Evolutionary conservation across 2,888 invertebrate genomes (phyloP), one percentile per base, ranked within the genome.

Genomic region (Eupithecia insigniata): DNA sequence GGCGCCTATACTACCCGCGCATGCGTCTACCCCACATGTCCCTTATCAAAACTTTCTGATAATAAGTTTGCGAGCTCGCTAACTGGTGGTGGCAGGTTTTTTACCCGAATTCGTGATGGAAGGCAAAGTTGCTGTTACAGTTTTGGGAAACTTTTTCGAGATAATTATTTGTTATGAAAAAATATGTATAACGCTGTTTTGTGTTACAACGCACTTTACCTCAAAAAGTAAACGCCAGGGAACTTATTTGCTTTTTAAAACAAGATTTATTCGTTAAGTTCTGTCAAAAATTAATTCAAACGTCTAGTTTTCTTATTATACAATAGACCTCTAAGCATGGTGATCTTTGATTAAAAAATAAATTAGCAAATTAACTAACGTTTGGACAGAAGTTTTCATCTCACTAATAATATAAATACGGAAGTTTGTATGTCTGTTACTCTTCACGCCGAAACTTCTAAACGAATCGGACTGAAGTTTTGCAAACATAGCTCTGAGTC

Each of bases 1-100:
- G 70, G 83, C 80, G 81, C 79, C 72, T 61, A 74, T 66, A 71
- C 62, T 65, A 67, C 51, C 34, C 51, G 81, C 84, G 83, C 84
- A 83, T 83, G 84, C 84, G 85, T 75, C 22, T 46, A 16, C 70
- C 72, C 74, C 69, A 67, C 75, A 69, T 68, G 66, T 67, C 72
- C 77, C 76, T 79, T 75, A 74, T 64, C 74, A 70, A 72, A 79
- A 79, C 79, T 79, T 79, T 79, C 66, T 79, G 79, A 77, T 78
- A 78, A 67, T 70, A 77, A 78, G 74, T 78, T 78, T 73, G 55
- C 46, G 72, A 78, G 74, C 75, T 78, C 61, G 64, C 64, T 70
- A 75, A 76, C 77, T 73, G 78, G 64, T 75, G 72, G 69, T 71
- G 77, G 66, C 73, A 71, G 72, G 70, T 77, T 79, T 79, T 78